phyloP scores from a whole-genome alignment of 2,888 invertebrate genomes.

The Drosophila testacea region DNA sequence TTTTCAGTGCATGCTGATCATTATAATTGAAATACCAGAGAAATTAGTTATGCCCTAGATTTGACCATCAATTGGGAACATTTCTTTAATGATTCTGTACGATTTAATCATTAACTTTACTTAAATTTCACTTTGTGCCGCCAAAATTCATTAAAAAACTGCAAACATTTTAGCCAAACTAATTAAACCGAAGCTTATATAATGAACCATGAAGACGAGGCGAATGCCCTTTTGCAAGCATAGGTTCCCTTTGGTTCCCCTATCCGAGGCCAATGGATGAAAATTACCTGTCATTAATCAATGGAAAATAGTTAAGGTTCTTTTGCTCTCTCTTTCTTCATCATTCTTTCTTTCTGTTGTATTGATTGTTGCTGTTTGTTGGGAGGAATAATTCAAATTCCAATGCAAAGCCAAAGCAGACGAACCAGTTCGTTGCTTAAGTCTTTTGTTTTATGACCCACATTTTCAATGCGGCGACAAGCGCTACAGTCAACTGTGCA shows the following conservation, averaged over 20 bases:
- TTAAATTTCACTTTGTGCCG: conserved; percentile 54
- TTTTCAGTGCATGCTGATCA: conserved; percentile 3
- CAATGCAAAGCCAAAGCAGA: conserved; percentile 48
- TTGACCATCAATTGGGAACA: conserved; percentile 37
- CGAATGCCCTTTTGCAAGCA: conserved; percentile 55
- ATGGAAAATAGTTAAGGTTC: conserved; percentile 62
- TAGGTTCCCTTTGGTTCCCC: conserved; percentile 16
- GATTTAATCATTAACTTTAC: conserved; percentile 55
- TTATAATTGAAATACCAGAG: conserved; percentile 25
- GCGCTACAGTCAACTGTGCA: conserved; percentile 60
- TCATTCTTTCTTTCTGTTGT: conserved; percentile 7
- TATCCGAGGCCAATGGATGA: conserved; percentile 45
- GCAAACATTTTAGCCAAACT: conserved; percentile 56
- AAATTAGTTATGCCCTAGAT: conserved; percentile 54
- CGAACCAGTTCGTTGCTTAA: conserved; percentile 67
- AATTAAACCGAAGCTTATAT: conserved; percentile 70
- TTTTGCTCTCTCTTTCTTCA: conserved; percentile 12
- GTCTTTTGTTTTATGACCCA: conserved; percentile 73
- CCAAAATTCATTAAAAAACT: conserved; percentile 61
- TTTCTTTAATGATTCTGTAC: conserved; percentile 60
- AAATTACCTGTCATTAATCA: conserved; percentile 69
- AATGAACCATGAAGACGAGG: conserved; percentile 63
- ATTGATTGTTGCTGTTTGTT: conserved; percentile 25
- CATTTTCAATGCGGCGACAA: conserved; percentile 49
- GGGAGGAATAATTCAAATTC: conserved; percentile 65